Evolutionary conservation across 2,113 vertebrate genomes (phyloP).

Genomic region (Etheostoma cragini): DNA sequence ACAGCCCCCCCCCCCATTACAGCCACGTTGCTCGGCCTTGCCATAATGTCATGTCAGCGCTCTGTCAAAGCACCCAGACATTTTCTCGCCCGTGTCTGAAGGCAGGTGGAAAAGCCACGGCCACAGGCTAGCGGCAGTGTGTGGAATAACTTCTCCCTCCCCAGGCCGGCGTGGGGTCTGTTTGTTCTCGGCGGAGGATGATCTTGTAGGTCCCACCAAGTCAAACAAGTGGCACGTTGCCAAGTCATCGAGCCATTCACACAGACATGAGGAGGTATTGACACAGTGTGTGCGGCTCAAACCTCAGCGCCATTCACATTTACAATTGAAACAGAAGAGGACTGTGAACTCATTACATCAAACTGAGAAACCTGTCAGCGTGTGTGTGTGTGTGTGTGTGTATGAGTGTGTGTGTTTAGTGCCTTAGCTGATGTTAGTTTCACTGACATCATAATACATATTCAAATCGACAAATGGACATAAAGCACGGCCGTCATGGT

Average conservation of each 20-base stretch:
- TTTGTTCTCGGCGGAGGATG: slow-evolving; percentile 81
- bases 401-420: slow-evolving; percentile 28
- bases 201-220: slow-evolving; percentile 82
- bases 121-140: slow-evolving; percentile 8
- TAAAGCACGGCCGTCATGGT: no score
- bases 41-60: slow-evolving; percentile 7
- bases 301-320: slow-evolving; percentile 57
- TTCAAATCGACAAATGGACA: background rate
- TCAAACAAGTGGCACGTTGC: slow-evolving; percentile 82
- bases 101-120: slow-evolving; percentile 58
- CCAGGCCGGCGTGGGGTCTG: slow-evolving; percentile 51
- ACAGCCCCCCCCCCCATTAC: background rate
- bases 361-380: slow-evolving; percentile 49
- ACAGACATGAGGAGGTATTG: slow-evolving; percentile 70
- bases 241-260: slow-evolving; percentile 77
- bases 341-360: slow-evolving; percentile 49
- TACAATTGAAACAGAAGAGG: slow-evolving; percentile 59
- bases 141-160: slow-evolving; percentile 51
- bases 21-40: slow-evolving; percentile 8
- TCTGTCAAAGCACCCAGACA: slow-evolving; percentile 19
- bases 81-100: slow-evolving; percentile 48
- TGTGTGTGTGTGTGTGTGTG: background rate
- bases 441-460: slow-evolving; percentile 32
- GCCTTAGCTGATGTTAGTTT: slow-evolving; percentile 39
- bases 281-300: slow-evolving; percentile 67